Conservation (phyloP, 2,888 invertebrate genomes). For the Ctena decussata region DNA sequence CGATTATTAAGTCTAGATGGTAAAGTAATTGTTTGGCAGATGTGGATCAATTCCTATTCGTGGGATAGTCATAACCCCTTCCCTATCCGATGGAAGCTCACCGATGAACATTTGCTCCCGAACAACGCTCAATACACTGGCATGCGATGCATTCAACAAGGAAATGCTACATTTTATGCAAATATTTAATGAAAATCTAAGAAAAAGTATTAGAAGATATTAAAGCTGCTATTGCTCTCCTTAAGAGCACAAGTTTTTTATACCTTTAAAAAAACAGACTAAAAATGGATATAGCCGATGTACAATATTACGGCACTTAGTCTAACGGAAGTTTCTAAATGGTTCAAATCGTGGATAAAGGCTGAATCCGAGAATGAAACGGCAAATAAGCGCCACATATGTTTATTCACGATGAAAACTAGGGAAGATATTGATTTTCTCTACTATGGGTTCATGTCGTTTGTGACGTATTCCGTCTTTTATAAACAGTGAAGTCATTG, state of each 20-base stretch:
- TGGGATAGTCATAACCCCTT: not conserved
- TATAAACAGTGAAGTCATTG: slow-evolving; percentile 34
- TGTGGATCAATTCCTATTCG: not conserved
- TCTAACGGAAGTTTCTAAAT: not conserved
- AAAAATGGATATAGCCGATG: no score
- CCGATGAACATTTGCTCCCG: not conserved
- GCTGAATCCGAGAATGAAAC: not conserved
- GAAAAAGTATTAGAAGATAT: no score
- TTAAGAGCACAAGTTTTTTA: no score
- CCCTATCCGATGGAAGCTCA: not conserved
- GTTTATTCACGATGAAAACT: not conserved
- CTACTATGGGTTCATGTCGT: not conserved
- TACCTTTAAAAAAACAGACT: no score
- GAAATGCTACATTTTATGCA: no score
- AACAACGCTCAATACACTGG: not conserved
- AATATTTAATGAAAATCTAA: no score
- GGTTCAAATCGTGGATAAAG: not conserved
- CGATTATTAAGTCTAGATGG: slow-evolving; percentile 11
- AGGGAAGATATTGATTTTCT: not conserved
- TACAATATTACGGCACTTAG: no score
- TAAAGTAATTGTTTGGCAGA: not conserved
- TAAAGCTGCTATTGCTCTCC: no score
- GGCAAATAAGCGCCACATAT: not conserved
- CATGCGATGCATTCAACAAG: no score
- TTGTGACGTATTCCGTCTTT: no score